Base-by-base conservation (phyloP, 2,113 vertebrate genomes). In the Astatoreochromis straeleni region DNA sequence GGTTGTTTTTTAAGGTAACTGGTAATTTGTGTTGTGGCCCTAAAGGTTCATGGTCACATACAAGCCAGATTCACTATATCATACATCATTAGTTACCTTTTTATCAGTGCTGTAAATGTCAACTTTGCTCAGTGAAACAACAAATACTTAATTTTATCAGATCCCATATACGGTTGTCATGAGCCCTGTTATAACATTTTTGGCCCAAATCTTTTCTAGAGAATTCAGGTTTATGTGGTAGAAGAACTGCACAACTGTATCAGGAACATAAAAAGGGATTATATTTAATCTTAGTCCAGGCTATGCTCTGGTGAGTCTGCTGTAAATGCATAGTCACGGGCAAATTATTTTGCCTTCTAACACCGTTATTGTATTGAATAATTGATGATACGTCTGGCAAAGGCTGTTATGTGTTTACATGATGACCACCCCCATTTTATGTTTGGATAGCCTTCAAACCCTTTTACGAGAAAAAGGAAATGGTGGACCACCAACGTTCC, bases 361-460 rank as follows among this genome's bases (percentile, higher is more conserved):
- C 82, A 60, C 6, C 88, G 45, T 90, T 93, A 84, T 88, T 91
- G 19, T 79, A 57, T 58, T 89, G 65, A 91, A 90, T 90, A 85
- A 89, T 93, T 91, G 55, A 92, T 87, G 68, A 85, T 80, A 86
- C 85, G 79, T 94, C 83, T 91, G 83, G 60, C 26, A 47, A 84
- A 57, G 80, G 53, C 80, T 83, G 90, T 97, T 95, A 91, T 95
- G 95, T 97, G 93, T 97, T 97, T 96, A 95, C 95, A 92, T 92
- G 91, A 93, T 26, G 73, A 24, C 26, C 53, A 82, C 38, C 26
- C 49, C 26, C 33, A 55, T 88, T 93, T 75, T 40, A 70, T 96
- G 91, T 95, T 96, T 95, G 84, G 85, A 91, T 95, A 94, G 88
- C 91, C 90, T 94, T 91, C 33, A 86, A 88, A 91, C 82, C 85